Percentiles rank a stretch among this genome's conserved stretches.
These are phyloP conservation scores for Tarsius wallacei DNA, from an alignment of 2,797 vertebrate genomes.

Conservation along the genomic window DNA sequence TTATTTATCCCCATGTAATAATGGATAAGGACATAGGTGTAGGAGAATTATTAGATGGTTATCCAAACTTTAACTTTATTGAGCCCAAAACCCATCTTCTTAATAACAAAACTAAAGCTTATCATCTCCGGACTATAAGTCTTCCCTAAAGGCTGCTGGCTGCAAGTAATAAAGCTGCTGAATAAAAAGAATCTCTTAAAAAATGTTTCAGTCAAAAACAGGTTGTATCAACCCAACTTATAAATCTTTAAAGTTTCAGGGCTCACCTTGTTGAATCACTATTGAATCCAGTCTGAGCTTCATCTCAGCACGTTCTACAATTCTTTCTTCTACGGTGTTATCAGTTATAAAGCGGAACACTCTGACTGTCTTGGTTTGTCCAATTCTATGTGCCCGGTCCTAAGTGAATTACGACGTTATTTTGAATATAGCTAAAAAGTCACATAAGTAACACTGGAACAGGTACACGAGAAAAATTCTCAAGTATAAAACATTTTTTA, in stretches of 20 bases:
- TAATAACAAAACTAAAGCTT: slow-evolving; percentile 40
- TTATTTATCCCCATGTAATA: slow-evolving; percentile 15
- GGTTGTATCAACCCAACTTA: background rate
- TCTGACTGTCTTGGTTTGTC: slow-evolving; percentile 97
- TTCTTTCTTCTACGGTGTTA: slow-evolving; percentile 99
- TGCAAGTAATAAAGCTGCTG: background rate
- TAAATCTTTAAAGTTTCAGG: background rate
- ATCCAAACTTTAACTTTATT: slow-evolving; percentile 39
- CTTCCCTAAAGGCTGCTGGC: background rate
- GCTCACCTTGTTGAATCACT: slow-evolving; percentile 98
- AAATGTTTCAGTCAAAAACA: background rate
- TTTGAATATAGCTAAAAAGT: background rate
- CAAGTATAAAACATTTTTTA: background rate
- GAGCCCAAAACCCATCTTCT: background rate
- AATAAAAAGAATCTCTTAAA: background rate
- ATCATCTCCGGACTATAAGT: background rate
- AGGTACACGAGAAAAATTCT: slow-evolving; percentile 34
- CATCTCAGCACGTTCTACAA: slow-evolving; percentile 99
- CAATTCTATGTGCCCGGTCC: slow-evolving; percentile 99
- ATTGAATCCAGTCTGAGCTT: slow-evolving; percentile 99
- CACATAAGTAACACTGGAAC: background rate
- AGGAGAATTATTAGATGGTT: background rate
- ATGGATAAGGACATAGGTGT: background rate
- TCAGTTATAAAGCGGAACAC: slow-evolving; percentile 99
- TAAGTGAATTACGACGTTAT: slow-evolving; percentile 83